A percentile compares a stretch with the other conserved stretches of the same genome.
phyloP scores from a whole-genome alignment of 2,888 invertebrate species.

The Neoscelio sp. region DNA sequence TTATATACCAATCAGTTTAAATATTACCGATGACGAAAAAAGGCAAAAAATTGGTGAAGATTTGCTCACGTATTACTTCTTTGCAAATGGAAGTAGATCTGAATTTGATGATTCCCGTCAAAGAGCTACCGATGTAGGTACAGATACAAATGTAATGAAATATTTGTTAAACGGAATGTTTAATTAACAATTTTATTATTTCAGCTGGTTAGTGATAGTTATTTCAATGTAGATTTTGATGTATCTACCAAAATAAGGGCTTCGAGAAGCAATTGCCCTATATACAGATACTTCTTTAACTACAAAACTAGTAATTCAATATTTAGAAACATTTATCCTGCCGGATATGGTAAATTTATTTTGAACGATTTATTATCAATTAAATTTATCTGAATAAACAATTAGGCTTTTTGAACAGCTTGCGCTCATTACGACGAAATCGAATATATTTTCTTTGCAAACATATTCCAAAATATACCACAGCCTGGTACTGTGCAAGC shows the following conservation, averaged over 20 bases:
- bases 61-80: constrained; percentile 1
- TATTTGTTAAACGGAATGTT: too few species aligned
- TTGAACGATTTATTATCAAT: neutral
- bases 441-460: constrained; percentile 82
- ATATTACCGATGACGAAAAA: constrained; percentile 72
- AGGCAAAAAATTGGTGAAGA: neutral
- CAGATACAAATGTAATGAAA: too few species aligned
- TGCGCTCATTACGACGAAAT: constrained; percentile 84
- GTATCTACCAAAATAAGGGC: constrained; percentile 71
- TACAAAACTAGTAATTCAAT: constrained; percentile 55
- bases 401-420: too few species aligned
- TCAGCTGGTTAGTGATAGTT: constrained; percentile 16
- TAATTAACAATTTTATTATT: constrained; percentile 5
- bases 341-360: constrained; percentile 8
- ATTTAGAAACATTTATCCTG: neutral
- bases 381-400: neutral
- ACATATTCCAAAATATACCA: constrained; percentile 77
- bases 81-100: neutral
- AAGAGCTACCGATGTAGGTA: neutral
- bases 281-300: constrained; percentile 76
- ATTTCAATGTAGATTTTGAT: constrained; percentile 63
- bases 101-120: constrained; percentile 1
- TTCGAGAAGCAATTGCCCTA: constrained; percentile 69
- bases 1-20: constrained; percentile 75
- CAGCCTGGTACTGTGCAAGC: constrained; percentile 76